Conservation (phyloP, 2,888 invertebrate species). For the Mechanitis messenoides region DNA sequence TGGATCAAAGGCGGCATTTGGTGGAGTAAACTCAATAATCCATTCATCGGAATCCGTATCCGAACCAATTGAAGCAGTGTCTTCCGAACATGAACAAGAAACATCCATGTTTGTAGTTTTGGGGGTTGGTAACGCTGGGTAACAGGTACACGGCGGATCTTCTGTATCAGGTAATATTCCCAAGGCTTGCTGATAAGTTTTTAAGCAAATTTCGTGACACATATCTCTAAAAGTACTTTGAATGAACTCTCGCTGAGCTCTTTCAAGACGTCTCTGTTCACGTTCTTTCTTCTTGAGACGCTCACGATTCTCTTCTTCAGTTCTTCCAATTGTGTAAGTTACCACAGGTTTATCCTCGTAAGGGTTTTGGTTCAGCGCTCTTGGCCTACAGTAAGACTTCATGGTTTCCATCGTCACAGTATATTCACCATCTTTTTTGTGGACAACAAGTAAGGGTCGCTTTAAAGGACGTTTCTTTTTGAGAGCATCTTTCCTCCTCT, state of each 20-base stretch:
- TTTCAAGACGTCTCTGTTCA: constrained; percentile 54
- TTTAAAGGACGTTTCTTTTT: constrained; percentile 51
- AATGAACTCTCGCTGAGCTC: constrained; percentile 59
- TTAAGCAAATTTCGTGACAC: constrained; percentile 65
- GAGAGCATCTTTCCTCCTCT: constrained; percentile 47
- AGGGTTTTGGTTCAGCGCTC: constrained; percentile 58
- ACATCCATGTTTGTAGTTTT: constrained; percentile 45
- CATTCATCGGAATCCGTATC: constrained; percentile 69
- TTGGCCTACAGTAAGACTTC: constrained; percentile 52
- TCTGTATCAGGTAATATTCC: constrained; percentile 58
- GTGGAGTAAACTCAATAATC: constrained; percentile 70
- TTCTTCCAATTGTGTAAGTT: constrained; percentile 63
- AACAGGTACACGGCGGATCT: constrained; percentile 57
- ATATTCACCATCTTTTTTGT: constrained; percentile 65
- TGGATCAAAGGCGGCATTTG: constrained; percentile 57
- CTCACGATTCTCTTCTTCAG: constrained; percentile 61
- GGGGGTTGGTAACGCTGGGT: constrained; percentile 47
- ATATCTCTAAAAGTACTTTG: constrained; percentile 63
- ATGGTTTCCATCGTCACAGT: constrained; percentile 68
- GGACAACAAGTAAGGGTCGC: constrained; percentile 58
- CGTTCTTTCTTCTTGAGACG: constrained; percentile 57
- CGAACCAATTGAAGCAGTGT: constrained; percentile 43
- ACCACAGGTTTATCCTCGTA: constrained; percentile 64
- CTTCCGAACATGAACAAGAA: constrained; percentile 66
- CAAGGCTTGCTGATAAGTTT: constrained; percentile 67